phyloP scores from a whole-genome alignment of 2,888 invertebrate genomes.

The Mythimna ferrago region DNA sequence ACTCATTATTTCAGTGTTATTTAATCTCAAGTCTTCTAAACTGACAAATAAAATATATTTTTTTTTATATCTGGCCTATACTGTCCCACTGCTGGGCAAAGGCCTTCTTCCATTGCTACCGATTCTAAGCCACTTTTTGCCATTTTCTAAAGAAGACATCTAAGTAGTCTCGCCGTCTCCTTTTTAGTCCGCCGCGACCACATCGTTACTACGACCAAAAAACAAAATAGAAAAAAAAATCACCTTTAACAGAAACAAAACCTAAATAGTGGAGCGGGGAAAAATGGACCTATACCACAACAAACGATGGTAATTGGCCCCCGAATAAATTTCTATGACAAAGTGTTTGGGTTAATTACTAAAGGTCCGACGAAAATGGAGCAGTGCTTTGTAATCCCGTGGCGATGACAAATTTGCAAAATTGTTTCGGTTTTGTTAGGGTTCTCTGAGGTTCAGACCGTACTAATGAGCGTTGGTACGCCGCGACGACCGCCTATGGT shows the following conservation, averaged over 20 bases:
- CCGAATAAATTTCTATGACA: constrained; percentile 65
- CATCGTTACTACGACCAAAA: too few relatives aligned
- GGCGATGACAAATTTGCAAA: constrained; percentile 70
- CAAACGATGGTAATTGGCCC: constrained; percentile 60
- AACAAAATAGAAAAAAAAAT: not conserved
- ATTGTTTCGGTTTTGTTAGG: constrained; percentile 69
- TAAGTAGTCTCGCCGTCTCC: too few relatives aligned
- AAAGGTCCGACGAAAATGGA: constrained; percentile 65
- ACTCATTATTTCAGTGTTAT: too few relatives aligned
- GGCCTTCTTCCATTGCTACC: too few relatives aligned
- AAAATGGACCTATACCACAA: constrained; percentile 51
- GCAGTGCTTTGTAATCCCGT: constrained; percentile 68
- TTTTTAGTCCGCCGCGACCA: too few relatives aligned
- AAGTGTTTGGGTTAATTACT: constrained; percentile 65
- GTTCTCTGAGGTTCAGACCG: constrained; percentile 59
- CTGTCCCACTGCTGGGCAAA: too few relatives aligned
- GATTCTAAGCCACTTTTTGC: too few relatives aligned
- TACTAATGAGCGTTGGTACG: constrained; percentile 63
- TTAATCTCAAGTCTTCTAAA: too few relatives aligned
- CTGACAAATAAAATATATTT: too few relatives aligned
- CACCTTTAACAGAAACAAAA: constrained; percentile 17
- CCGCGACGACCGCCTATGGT: constrained; percentile 52
- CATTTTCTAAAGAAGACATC: too few relatives aligned
- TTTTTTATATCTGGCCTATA: too few relatives aligned
- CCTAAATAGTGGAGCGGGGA: constrained; percentile 35